Conservation (phyloP, 2,113 vertebrate genomes). For the Panthera tigris region DNA sequence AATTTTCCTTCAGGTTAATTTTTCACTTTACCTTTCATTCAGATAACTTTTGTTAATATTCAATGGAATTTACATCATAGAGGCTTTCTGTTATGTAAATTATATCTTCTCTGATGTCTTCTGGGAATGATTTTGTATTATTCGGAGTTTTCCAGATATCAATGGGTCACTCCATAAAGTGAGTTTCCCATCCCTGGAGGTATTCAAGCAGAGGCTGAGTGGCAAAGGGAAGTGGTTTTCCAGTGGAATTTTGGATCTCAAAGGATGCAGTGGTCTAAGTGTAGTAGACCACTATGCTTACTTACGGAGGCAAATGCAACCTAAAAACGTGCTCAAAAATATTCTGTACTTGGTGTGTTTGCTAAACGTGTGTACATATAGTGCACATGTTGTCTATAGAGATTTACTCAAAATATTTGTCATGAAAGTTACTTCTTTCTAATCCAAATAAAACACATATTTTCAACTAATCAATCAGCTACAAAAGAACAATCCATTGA, state of each 20-base stretch:
- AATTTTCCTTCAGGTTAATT: neutral
- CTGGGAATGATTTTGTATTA: neutral
- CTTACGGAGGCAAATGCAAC: neutral
- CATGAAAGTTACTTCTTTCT: neutral
- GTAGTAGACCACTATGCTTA: neutral
- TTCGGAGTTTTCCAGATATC: neutral
- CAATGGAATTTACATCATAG: neutral
- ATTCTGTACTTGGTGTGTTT: neutral
- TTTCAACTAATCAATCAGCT: neutral
- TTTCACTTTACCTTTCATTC: neutral
- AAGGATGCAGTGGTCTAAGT: neutral
- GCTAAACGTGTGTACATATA: neutral
- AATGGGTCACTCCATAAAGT: neutral
- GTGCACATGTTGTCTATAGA: neutral
- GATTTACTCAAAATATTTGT: neutral
- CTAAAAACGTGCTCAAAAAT: neutral
- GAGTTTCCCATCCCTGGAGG: neutral
- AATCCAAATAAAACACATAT: neutral
- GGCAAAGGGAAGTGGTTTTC: neutral
- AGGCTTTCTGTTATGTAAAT: neutral
- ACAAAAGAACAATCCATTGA: neutral
- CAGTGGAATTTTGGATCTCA: neutral
- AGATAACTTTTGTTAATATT: neutral
- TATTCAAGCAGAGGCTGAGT: neutral
- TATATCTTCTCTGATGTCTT: neutral